Evolutionary conservation across 2,888 invertebrate species (phyloP).

Genomic region (Coelogynopora nodosa): DNA sequence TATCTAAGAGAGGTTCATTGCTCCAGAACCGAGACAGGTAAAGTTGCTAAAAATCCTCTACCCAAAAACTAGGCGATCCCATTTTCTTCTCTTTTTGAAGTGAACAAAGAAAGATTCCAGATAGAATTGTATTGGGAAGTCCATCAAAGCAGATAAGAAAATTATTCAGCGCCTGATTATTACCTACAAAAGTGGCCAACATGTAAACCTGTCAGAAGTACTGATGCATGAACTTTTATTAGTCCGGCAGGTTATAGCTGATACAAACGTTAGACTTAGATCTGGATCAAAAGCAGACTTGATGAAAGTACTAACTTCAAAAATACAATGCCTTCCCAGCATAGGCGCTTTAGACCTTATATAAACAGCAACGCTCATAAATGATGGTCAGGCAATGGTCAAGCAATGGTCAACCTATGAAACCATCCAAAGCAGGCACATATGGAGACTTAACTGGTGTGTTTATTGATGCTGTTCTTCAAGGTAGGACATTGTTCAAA

Average conservation of each 20-base stretch:
- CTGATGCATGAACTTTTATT: background rate
- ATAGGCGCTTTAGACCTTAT: background rate
- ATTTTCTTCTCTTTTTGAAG: background rate
- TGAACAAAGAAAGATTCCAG: background rate
- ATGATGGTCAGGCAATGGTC: background rate
- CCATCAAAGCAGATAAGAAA: background rate
- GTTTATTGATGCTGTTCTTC: constrained; percentile 28
- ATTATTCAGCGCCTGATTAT: background rate
- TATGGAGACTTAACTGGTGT: constrained; percentile 1
- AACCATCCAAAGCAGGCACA: constrained; percentile 17
- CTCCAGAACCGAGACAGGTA: background rate
- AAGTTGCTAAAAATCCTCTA: background rate
- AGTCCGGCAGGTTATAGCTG: background rate
- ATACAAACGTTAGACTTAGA: background rate
- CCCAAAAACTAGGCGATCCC: background rate
- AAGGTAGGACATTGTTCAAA: background rate
- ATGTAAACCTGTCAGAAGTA: background rate
- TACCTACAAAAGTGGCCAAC: background rate
- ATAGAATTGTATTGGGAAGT: background rate
- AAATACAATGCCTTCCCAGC: background rate
- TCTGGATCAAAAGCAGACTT: background rate
- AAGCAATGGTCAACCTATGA: background rate
- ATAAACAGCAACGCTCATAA: background rate
- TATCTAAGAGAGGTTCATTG: background rate
- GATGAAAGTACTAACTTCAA: background rate